These are phyloP conservation scores for Chrosomus eos DNA, from an alignment of 2,797 vertebrate species.

Conservation along the genomic window DNA sequence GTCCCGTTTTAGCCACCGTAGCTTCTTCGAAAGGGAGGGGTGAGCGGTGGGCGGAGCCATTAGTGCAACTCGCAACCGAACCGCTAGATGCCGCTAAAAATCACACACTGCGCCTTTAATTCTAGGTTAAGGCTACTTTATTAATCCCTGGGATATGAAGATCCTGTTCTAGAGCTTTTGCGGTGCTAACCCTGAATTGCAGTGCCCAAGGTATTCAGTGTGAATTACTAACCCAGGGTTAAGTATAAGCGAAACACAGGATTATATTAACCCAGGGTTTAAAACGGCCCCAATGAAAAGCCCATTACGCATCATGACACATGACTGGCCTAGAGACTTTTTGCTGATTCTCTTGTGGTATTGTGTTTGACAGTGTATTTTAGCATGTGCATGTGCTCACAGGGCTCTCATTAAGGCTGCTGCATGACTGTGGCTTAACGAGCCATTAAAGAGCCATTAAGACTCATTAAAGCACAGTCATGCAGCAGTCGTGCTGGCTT, in stretches of 20 bases:
- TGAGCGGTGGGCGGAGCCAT: no score
- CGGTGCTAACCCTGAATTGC: background rate
- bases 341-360: background rate
- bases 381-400: slow-evolving; percentile 18
- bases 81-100: no score
- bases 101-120: no score
- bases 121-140: background rate
- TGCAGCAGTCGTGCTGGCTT: slow-evolving; percentile 42
- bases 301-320: background rate
- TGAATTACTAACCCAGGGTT: background rate
- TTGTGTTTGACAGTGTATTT: slow-evolving; percentile 23
- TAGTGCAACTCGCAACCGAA: no score
- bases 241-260: background rate
- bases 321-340: background rate
- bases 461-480: slow-evolving; percentile 48
- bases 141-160: background rate
- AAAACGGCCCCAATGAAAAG: background rate
- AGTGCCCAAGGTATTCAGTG: background rate
- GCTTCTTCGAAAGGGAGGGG: no score
- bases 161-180: background rate
- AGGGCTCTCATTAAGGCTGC: slow-evolving; percentile 28
- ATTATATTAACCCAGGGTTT: background rate
- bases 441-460: slow-evolving; percentile 42
- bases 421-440: slow-evolving; percentile 45
- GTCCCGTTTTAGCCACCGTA: no score